Conservation (phyloP, 2,888 invertebrate genomes). For the Xestia sexstrigata region DNA sequence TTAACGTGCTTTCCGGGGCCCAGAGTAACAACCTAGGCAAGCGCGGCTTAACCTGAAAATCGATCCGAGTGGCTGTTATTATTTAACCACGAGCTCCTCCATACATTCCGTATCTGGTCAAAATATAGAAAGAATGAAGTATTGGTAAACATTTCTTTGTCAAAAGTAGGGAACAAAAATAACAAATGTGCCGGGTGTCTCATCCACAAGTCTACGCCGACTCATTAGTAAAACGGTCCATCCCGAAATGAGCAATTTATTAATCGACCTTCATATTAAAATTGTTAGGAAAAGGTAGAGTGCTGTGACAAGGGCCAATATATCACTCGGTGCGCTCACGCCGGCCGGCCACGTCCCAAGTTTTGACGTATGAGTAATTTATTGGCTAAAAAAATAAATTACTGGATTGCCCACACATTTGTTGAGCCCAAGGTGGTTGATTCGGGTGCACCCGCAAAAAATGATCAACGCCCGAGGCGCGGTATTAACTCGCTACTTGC, state of each 20-base stretch:
- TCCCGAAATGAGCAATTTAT: slow-evolving; percentile 81
- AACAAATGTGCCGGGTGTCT: slow-evolving; percentile 57
- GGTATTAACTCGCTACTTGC: slow-evolving; percentile 82
- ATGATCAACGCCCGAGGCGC: slow-evolving; percentile 79
- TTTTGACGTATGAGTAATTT: slow-evolving; percentile 90
- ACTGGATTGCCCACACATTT: slow-evolving; percentile 89
- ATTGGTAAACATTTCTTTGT: slow-evolving; percentile 15
- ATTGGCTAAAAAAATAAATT: slow-evolving; percentile 90
- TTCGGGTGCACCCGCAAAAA: slow-evolving; percentile 89
- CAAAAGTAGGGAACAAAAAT: slow-evolving; percentile 19
- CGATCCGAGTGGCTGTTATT: neutral
- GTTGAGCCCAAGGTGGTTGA: slow-evolving; percentile 88
- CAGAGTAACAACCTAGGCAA: neutral
- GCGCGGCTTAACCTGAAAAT: neutral
- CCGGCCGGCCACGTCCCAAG: slow-evolving; percentile 80
- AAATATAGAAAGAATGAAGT: neutral
- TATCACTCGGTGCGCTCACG: slow-evolving; percentile 84
- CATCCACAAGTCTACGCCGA: slow-evolving; percentile 60
- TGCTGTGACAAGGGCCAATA: slow-evolving; percentile 88
- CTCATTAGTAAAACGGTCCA: slow-evolving; percentile 80
- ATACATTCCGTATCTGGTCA: neutral
- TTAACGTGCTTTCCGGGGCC: neutral
- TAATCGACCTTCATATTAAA: slow-evolving; percentile 82
- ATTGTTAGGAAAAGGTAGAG: slow-evolving; percentile 82
- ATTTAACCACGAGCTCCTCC: neutral